A percentile compares a stretch with the other conserved stretches of the same genome.
These are phyloP conservation scores for Zoroaster sp. DNA, from an alignment of 53 echinoderm and acorn worm genomes.

Conservation along the genomic window DNA sequence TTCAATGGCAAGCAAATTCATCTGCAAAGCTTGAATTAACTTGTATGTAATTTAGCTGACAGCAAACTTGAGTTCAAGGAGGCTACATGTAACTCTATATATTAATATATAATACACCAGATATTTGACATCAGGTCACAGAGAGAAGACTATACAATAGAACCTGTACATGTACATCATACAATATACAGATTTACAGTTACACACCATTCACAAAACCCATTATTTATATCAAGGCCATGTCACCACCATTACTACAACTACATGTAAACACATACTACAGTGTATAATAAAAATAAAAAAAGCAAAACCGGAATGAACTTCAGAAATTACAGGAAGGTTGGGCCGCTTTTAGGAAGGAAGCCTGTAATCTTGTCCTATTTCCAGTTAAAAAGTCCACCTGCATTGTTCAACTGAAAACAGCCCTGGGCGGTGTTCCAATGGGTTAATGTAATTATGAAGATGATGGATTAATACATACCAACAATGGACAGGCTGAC, in stretches of 20 bases:
- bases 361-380: slow-evolving; percentile 8
- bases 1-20: too few relatives aligned
- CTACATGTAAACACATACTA: neutral
- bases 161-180: neutral
- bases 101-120: neutral
- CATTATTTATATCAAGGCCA: neutral
- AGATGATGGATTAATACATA: neutral
- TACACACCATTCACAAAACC: neutral
- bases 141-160: neutral
- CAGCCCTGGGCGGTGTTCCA: neutral
- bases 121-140: neutral
- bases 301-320: neutral
- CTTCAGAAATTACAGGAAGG: slow-evolving; percentile 22
- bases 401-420: neutral
- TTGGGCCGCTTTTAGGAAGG: neutral
- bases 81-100: neutral
- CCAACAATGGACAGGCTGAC: neutral
- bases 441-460: too few relatives aligned
- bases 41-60: neutral
- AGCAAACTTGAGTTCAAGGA: neutral
- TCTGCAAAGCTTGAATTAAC: too few relatives aligned
- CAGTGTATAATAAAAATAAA: neutral
- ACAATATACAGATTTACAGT: neutral
- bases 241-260: neutral
- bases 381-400: slow-evolving; percentile 11